Percentiles rank a stretch among this genome's conserved stretches.
phyloP scores from a whole-genome alignment of 2,888 invertebrate genomes.

The Actias luna region DNA sequence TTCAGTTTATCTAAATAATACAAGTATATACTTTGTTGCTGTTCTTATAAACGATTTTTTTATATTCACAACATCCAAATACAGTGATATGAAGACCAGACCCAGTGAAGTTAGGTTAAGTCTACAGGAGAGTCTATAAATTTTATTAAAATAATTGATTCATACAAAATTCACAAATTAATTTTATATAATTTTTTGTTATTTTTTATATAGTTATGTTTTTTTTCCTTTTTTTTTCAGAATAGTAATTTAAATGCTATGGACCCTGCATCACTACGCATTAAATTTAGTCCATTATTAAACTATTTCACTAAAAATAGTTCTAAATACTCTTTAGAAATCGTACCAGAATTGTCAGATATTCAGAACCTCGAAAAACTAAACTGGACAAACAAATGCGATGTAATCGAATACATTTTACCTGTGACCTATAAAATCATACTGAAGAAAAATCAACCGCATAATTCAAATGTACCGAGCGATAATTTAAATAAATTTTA shows the following conservation, averaged over 20 bases:
- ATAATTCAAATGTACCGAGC: conserved; percentile 20
- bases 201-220: too few relatives aligned
- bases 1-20: too few relatives aligned
- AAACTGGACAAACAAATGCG: conserved; percentile 49
- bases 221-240: not conserved
- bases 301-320: conserved; percentile 41
- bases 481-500: conserved; percentile 47
- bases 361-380: conserved; percentile 61
- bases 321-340: conserved; percentile 60
- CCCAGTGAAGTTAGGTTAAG: too few relatives aligned
- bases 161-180: too few relatives aligned
- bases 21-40: too few relatives aligned
- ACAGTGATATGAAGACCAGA: too few relatives aligned
- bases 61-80: too few relatives aligned
- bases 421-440: conserved; percentile 68
- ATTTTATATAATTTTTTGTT: not conserved
- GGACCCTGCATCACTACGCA: conserved; percentile 54
- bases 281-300: conserved; percentile 61
- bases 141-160: too few relatives aligned
- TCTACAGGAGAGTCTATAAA: too few relatives aligned
- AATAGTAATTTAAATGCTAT: conserved; percentile 30
- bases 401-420: conserved; percentile 56
- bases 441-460: conserved; percentile 43
- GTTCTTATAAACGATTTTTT: too few relatives aligned
- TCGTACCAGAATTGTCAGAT: conserved; percentile 59